Conservation (phyloP, 2,888 invertebrate species). For the Empis livida region DNA sequence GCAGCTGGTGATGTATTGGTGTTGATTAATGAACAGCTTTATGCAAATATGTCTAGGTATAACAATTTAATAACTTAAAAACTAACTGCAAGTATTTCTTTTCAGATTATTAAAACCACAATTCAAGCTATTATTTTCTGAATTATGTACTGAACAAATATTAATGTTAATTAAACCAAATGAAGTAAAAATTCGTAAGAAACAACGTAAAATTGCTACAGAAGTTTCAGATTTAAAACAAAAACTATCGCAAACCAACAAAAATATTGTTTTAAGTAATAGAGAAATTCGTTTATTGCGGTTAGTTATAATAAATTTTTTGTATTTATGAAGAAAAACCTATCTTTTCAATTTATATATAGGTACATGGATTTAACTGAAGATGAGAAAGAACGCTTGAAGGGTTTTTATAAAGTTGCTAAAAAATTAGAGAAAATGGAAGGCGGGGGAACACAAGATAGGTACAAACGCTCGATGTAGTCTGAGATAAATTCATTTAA, state of each 20-base stretch:
- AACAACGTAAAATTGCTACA: constrained; percentile 80
- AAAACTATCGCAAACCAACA: constrained; percentile 67
- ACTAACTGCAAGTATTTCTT: neutral
- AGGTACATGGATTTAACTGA: constrained; percentile 83
- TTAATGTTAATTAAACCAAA: constrained; percentile 74
- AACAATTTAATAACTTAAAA: neutral
- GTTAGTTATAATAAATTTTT: constrained; percentile 31
- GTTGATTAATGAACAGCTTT: constrained; percentile 74
- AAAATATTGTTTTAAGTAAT: constrained; percentile 81
- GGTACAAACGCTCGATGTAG: constrained; percentile 22
- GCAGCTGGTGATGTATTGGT: constrained; percentile 81
- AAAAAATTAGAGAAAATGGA: constrained; percentile 84
- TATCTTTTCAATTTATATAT: neutral
- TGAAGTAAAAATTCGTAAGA: constrained; percentile 74
- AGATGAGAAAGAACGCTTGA: constrained; percentile 83
- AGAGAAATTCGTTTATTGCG: constrained; percentile 75
- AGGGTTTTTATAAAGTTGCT: constrained; percentile 83
- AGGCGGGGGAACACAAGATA: constrained; percentile 56
- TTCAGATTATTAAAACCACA: constrained; percentile 54
- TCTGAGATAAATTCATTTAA: too few relatives aligned
- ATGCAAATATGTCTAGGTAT: constrained; percentile 53
- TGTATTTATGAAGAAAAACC: too few relatives aligned
- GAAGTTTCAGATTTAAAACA: constrained; percentile 77
- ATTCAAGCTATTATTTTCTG: constrained; percentile 58
- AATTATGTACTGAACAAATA: constrained; percentile 78